phyloP scores from a whole-genome alignment of 2,797 vertebrate species.

The Anabacerthia variegaticeps region DNA sequence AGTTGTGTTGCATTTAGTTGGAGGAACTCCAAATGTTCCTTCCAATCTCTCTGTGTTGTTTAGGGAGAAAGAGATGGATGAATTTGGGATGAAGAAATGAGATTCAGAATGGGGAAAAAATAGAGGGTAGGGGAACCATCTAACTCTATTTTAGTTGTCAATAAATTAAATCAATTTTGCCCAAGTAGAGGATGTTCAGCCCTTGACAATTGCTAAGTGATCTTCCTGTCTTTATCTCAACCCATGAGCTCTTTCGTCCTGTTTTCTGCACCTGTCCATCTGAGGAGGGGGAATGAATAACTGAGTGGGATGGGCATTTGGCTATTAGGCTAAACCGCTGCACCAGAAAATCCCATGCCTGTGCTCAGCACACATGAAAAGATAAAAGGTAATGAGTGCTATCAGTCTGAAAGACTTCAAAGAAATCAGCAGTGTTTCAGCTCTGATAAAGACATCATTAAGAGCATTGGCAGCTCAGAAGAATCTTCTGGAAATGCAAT shows the following conservation, averaged over 20 bases:
- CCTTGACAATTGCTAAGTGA: not conserved
- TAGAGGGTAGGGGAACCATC: rapidly evolving
- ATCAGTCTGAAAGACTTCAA: not conserved
- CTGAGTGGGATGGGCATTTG: not conserved
- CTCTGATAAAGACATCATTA: not conserved
- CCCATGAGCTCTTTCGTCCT: not conserved
- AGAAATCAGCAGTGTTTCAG: not conserved
- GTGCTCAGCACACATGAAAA: not conserved
- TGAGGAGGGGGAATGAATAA: not conserved
- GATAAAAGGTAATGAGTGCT: not conserved
- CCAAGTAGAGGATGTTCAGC: not conserved
- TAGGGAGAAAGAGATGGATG: not conserved
- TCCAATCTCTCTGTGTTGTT: not conserved
- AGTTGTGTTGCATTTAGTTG: not conserved
- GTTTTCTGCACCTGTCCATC: not conserved
- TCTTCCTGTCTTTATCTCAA: not conserved
- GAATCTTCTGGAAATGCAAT: not conserved
- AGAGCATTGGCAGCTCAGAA: not conserved
- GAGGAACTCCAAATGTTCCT: not conserved
- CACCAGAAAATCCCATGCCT: not conserved
- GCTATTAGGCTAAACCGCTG: not conserved
- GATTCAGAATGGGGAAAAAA: not conserved
- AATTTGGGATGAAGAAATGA: not conserved
- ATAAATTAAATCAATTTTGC: not conserved
- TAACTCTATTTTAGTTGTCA: not conserved